Base-by-base conservation (phyloP, 2,888 invertebrate species). In the Drosophila putrida region DNA sequence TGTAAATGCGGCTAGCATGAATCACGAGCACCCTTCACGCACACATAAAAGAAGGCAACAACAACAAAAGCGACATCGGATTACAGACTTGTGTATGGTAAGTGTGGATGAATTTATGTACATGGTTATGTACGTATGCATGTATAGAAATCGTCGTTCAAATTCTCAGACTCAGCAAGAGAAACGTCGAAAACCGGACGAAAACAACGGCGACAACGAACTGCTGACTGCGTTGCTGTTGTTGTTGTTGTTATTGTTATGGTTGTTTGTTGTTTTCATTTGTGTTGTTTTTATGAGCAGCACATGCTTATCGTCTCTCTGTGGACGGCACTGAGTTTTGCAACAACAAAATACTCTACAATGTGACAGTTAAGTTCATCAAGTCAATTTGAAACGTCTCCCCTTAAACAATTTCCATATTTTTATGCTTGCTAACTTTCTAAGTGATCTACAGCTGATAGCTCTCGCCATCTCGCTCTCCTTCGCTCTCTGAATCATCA, bases 181-280 rank as follows among this genome's bases (percentile, higher is more conserved):
- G 69, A 82, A 88, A 75, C 83, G 62, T 67, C 65, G 53, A 75
- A 88, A 86, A 88, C 89, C 83, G 81, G 87, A 83, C 81, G 85
- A 84, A 74, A 73, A 67, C 75, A 75, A 61, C 75, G 47, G 35
- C 82, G 55, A 67, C 44, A 81, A 73, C 78, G 57, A 78, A 79
- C 62, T 75, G 78, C 71, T 75, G 78, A 78, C 76, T 67, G 53
- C 35, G 51, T 55, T 57, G 36, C 59, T 53, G 41, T 63, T 60
- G 50, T 62, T 36, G 46, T 54, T 74, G 13, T 64, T 72, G 41
- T 25, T 81, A 44, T 71, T 64, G 41, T 27, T 27, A 50, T 68
- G 38, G 27, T 38, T 60, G 59, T 60, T 57, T 53, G 57, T 58
- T 77, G 44, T 59, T 80, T 53, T 71, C 59, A 39, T 59, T 50